A percentile compares a stretch with the other conserved stretches of the same genome.
Conservation (phyloP, 1,140 invertebrate genomes). For the Drosophila ironensis region DNA sequence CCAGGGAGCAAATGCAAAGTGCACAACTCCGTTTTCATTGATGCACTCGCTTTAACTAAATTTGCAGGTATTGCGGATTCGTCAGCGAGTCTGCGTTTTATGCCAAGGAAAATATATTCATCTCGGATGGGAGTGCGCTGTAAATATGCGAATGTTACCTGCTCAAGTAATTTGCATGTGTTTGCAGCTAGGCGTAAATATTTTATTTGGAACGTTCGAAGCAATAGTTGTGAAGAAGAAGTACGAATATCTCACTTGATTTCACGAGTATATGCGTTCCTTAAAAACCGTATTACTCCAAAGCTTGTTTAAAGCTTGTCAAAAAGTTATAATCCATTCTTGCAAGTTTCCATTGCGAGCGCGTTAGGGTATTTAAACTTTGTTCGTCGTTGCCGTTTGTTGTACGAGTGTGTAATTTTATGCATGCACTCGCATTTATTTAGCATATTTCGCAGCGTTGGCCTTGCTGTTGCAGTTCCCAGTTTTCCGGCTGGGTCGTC, state of each 20-base stretch:
- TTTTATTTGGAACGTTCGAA: too few relatives aligned
- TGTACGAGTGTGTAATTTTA: slow-evolving; percentile 24
- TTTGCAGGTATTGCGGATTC: slow-evolving; percentile 14
- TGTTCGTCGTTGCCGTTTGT: not conserved
- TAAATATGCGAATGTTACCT: not conserved
- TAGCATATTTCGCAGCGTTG: slow-evolving; percentile 67
- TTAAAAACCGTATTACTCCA: too few relatives aligned
- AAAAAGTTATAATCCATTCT: not conserved
- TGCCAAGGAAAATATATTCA: slow-evolving; percentile 19
- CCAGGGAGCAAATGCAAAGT: slow-evolving; percentile 26
- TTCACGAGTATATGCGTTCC: too few relatives aligned
- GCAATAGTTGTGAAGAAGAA: too few relatives aligned
- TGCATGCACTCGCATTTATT: slow-evolving; percentile 64
- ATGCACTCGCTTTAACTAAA: slow-evolving; percentile 42
- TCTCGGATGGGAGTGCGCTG: not conserved
- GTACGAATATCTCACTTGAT: too few relatives aligned
- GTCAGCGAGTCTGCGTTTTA: slow-evolving; percentile 17
- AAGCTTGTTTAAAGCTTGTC: too few relatives aligned
- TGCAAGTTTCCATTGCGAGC: not conserved
- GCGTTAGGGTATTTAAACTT: not conserved
- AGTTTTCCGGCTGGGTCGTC: slow-evolving; percentile 5
- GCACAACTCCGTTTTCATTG: slow-evolving; percentile 74
- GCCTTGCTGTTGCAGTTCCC: slow-evolving; percentile 46
- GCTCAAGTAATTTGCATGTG: too few relatives aligned
- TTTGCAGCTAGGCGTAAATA: too few relatives aligned